These are phyloP conservation scores for Lamellibrachia columna DNA, from an alignment of 2,888 invertebrate species.

Conservation along the genomic window DNA sequence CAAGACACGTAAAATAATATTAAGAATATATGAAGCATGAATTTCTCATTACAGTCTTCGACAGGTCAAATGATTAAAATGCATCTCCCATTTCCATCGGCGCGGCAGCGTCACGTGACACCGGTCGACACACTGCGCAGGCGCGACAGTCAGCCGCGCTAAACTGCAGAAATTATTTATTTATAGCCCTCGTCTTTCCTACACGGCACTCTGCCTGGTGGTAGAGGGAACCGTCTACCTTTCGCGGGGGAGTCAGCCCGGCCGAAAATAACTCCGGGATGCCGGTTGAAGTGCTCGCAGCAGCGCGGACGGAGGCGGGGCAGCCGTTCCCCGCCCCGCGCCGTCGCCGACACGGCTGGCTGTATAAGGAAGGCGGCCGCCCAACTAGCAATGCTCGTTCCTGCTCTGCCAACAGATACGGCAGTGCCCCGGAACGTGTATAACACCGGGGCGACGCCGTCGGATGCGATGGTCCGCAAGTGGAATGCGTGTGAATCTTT, in stretches of 20 bases:
- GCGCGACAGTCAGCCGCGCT: neutral
- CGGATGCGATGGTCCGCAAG: constrained; percentile 11
- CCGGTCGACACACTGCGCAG: neutral
- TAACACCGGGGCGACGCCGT: neutral
- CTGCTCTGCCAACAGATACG: constrained; percentile 12
- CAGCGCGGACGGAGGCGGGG: neutral
- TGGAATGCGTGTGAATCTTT: neutral
- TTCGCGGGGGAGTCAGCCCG: constrained; percentile 6
- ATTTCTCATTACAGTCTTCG: constrained; percentile 6
- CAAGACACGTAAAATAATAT: constrained; percentile 16
- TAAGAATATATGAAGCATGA: constrained; percentile 9
- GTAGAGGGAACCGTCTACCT: constrained; percentile 1
- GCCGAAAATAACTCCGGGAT: neutral
- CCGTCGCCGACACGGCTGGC: neutral
- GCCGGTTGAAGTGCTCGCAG: neutral
- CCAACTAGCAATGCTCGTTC: constrained; percentile 10
- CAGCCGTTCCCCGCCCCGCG: neutral
- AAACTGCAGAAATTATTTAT: neutral
- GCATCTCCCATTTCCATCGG: neutral
- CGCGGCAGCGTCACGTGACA: neutral
- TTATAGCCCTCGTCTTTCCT: neutral
- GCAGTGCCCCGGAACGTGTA: constrained; percentile 16
- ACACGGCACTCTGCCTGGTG: neutral
- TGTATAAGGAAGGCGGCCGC: neutral
- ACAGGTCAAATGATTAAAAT: constrained; percentile 16